Percentiles rank a stretch among this genome's conserved stretches.
Conservation (phyloP, 2,113 vertebrate genomes). For the Cavia aperea region DNA sequence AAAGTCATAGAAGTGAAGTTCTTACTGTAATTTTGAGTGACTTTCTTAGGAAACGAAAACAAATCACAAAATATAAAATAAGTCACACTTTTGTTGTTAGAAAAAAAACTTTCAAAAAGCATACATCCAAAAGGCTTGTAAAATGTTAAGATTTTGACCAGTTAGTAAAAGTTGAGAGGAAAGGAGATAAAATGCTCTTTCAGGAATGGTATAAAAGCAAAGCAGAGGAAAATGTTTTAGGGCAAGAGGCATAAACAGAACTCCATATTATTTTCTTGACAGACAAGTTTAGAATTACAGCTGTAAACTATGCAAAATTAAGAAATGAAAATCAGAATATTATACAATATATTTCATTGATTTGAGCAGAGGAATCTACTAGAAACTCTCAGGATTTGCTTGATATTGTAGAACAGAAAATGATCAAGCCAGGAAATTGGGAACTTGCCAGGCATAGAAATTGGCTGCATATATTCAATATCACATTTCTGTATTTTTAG, state of each 20-base stretch:
- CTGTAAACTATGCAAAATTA: slow-evolving; percentile 28
- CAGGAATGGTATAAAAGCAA: background rate
- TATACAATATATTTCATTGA: slow-evolving; percentile 32
- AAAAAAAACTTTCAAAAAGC: background rate
- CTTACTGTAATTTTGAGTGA: background rate
- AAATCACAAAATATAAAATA: background rate
- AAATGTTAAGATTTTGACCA: background rate
- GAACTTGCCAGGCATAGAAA: slow-evolving; percentile 3
- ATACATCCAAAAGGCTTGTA: background rate
- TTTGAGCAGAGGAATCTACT: slow-evolving; percentile 40
- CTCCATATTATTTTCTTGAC: background rate
- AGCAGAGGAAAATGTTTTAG: background rate
- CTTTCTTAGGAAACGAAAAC: background rate
- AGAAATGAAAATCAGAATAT: background rate
- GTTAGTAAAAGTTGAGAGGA: background rate
- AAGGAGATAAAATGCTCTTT: background rate
- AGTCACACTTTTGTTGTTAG: background rate
- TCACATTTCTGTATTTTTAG: slow-evolving; percentile 25
- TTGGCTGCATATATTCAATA: slow-evolving; percentile 28
- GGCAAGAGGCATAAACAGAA: background rate
- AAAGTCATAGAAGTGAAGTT: background rate
- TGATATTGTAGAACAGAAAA: background rate
- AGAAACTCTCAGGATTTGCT: slow-evolving; percentile 22
- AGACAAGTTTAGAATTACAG: background rate
- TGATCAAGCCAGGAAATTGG: slow-evolving; percentile 39